Base-by-base conservation (phyloP, 1,140 invertebrate genomes). In the Sinella curviseta region DNA sequence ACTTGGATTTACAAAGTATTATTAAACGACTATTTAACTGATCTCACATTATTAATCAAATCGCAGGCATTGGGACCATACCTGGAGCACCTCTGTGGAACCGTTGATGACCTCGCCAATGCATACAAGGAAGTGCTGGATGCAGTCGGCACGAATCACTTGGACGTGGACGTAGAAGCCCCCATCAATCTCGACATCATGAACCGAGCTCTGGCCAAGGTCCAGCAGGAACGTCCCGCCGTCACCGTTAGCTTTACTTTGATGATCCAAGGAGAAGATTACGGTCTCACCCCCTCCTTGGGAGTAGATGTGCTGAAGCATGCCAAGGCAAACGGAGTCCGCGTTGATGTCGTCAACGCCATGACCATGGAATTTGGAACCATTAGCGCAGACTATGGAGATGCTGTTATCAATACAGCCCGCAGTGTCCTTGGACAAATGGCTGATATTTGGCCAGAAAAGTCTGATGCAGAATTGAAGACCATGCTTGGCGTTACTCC, bases 401-500 rank as follows among this genome's bases (percentile, higher is more conserved):
- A 48, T n/a, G 17, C 35, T 20, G 39, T 75, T 1, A 75, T 75
- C 35, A 75, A 75, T 26, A 26, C 74, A 3, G 20, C 75, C 3
- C 78, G 80, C 26, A 60, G 76, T 12, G 79, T 82, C 17, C 33
- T 82, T 4, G 75, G 33, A 4, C 84, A 85, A 78, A 82, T 85
- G 81, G 79, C 79, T 73, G 65, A 78, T 60, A 82, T 85, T 55
- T 85, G 84, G 84, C 83, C 84, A 0, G 70, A 82, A n/a, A 84
- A 84, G 73, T 77, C 77, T 20, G 77, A 81, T 16, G 31, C 34
- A 14, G 80, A 83, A 60, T 36, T 84, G n/a, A 78, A 79, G 28
- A 70, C 74, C 34, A 85, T 85, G 84, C n/a, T 84, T 1, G 84
- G 84, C 1, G 81, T 82, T 0, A 85, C 84, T 12, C 84, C 84